Conservation (phyloP, 2,113 vertebrate species). For the Cyprinodon variegatus region DNA sequence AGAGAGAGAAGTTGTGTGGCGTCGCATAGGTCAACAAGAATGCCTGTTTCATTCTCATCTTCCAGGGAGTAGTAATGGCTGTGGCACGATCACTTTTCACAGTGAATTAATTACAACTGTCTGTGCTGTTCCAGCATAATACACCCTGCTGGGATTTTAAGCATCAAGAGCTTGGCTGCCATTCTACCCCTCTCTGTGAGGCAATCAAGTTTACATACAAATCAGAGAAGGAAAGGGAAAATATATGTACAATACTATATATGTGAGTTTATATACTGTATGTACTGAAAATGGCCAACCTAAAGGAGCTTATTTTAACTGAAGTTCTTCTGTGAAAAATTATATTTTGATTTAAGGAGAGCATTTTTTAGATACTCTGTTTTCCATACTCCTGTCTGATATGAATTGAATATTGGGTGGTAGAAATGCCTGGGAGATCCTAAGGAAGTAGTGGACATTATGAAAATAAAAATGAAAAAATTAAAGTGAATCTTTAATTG, state of each 20-base stretch:
- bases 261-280: too few species aligned
- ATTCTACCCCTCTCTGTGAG: conserved; percentile 26
- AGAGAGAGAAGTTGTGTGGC: neutral
- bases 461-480: neutral
- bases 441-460: neutral
- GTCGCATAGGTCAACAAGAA: conserved; percentile 35
- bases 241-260: neutral
- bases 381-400: neutral
- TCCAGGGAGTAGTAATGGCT: conserved; percentile 9
- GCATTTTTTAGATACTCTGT: neutral
- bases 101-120: conserved; percentile 39
- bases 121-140: conserved; percentile 44
- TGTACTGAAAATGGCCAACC: neutral
- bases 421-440: neutral
- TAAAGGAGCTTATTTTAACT: neutral
- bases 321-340: neutral
- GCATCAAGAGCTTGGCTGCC: conserved; percentile 35
- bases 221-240: conserved; percentile 9
- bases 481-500: neutral
- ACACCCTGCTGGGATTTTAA: conserved; percentile 40
- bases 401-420: neutral
- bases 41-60: conserved; percentile 19
- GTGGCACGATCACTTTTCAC: conserved; percentile 42
- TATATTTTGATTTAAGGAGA: neutral
- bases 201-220: conserved; percentile 58